Conservation (phyloP, 1,140 invertebrate genomes). For the Ptiloglossa arizonensis region DNA sequence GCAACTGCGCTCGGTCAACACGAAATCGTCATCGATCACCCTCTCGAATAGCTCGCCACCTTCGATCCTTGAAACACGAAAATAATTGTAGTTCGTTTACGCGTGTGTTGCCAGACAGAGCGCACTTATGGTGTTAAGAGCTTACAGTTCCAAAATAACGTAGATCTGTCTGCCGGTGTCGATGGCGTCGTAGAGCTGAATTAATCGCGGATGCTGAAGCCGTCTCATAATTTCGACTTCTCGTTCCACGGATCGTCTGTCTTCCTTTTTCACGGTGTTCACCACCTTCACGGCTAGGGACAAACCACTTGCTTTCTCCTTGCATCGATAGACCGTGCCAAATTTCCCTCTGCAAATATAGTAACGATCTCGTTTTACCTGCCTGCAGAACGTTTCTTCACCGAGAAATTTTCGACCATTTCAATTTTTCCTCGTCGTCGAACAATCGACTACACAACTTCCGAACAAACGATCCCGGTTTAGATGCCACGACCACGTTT, state of each 20-base stretch:
- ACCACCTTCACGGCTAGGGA: conserved; percentile 97
- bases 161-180: conserved; percentile 96
- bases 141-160: conserved; percentile 98
- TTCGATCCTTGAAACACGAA: conserved; percentile 84
- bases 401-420: too few species aligned
- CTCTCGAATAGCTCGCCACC: conserved; percentile 99
- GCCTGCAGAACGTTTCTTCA: neutral
- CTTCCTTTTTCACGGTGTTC: conserved; percentile 91
- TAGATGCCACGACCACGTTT: too few species aligned
- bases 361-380: conserved; percentile 23
- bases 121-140: conserved; percentile 61
- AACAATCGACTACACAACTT: neutral
- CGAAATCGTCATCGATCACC: conserved; percentile 98
- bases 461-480: too few species aligned
- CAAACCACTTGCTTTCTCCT: conserved; percentile 90
- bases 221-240: conserved; percentile 98
- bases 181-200: conserved; percentile 98
- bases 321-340: conserved; percentile 96
- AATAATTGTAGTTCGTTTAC: neutral
- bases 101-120: too few species aligned
- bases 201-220: conserved; percentile 95
- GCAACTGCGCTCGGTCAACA: conserved; percentile 97
- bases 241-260: conserved; percentile 94
- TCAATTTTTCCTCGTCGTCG: too few species aligned
- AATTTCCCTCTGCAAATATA: conserved; percentile 95